A percentile compares a stretch with the other conserved stretches of the same genome.
phyloP scores from a whole-genome alignment of 37 sponge, comb jelly and placozoan species.

The Hormiphora californensis region DNA sequence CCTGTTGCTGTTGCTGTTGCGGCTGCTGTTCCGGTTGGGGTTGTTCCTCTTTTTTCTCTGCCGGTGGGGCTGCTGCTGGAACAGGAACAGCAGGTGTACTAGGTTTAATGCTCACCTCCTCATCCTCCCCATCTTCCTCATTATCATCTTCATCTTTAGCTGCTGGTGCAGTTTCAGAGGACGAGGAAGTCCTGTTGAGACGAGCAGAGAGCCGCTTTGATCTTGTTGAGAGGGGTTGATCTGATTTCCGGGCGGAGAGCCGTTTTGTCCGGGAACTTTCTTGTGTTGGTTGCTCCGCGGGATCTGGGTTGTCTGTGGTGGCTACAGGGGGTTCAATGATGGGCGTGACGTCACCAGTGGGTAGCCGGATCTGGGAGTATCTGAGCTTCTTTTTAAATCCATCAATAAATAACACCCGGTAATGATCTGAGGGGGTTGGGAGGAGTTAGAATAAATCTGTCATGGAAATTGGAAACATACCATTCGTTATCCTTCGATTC shows the following conservation, averaged over 20 bases:
- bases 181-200: not conserved
- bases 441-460: not conserved
- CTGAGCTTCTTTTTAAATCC: conserved; percentile 34
- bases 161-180: no score
- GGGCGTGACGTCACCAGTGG: not conserved
- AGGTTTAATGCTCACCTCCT: no score
- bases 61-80: no score
- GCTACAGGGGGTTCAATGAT: not conserved
- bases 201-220: conserved; percentile 42
- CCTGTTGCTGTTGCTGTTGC: no score
- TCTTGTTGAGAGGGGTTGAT: not conserved
- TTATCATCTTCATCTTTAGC: no score
- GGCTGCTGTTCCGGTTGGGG: no score
- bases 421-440: conserved; percentile 2
- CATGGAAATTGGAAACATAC: no score
- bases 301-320: not conserved
- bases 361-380: conserved; percentile 16
- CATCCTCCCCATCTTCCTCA: no score
- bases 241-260: conserved; percentile 29
- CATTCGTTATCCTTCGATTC: no score
- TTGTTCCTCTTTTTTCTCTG: no score
- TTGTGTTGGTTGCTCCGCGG: not conserved
- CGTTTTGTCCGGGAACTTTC: conserved; percentile 10
- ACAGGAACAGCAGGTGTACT: no score
- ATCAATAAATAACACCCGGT: conserved; percentile 29